phyloP scores from a whole-genome alignment of 2,888 invertebrate species.

The Calameuta idolon region DNA sequence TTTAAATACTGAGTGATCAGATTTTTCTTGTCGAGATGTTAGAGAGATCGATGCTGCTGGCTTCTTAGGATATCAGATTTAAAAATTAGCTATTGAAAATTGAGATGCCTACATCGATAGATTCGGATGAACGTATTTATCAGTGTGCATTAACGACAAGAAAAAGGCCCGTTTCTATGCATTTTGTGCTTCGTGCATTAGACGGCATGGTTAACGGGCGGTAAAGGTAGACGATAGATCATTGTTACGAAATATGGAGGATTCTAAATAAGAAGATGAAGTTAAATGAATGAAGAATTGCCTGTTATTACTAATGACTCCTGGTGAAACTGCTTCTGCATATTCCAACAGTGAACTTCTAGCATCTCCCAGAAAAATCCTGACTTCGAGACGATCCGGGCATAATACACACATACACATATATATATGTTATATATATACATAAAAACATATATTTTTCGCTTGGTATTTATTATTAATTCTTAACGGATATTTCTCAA shows the following conservation, averaged over 20 bases:
- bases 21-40: conserved; percentile 23
- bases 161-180: neutral
- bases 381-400: neutral
- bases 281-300: neutral
- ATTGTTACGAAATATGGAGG: neutral
- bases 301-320: neutral
- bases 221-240: neutral
- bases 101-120: neutral
- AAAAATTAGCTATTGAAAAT: neutral
- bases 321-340: neutral
- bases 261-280: neutral
- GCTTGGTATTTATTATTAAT: neutral
- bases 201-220: neutral
- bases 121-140: neutral
- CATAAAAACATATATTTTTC: neutral
- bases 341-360: neutral
- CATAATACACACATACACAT: too few relatives aligned
- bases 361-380: neutral
- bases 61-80: neutral
- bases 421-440: neutral
- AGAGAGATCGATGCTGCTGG: neutral
- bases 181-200: neutral
- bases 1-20: conserved; percentile 33
- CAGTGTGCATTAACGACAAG: neutral
- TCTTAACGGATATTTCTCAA: neutral